Conservation (phyloP, 2,888 invertebrate species). For the Perithous albicinctus region DNA sequence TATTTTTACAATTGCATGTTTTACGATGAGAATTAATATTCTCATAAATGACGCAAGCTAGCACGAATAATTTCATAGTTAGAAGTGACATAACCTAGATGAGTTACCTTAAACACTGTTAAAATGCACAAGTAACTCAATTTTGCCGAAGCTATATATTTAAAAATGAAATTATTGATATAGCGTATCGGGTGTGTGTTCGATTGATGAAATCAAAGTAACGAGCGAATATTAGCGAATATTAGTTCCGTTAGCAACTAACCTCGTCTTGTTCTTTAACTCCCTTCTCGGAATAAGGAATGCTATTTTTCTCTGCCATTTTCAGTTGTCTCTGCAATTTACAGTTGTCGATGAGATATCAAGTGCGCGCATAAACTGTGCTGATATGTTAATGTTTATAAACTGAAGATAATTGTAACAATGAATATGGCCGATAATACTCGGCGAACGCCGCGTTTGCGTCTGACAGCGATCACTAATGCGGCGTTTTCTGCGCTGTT, state of each 20-base stretch:
- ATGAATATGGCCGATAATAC: slow-evolving; percentile 23
- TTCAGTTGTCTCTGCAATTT: slow-evolving; percentile 51
- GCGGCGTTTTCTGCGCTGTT: slow-evolving; percentile 58
- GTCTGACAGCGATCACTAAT: slow-evolving; percentile 62
- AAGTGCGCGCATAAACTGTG: background rate
- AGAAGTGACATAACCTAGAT: slow-evolving; percentile 58
- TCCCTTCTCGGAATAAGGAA: slow-evolving; percentile 85
- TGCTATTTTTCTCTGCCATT: slow-evolving; percentile 75
- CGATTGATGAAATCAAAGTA: slow-evolving; percentile 21
- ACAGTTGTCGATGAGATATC: background rate
- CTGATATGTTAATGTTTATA: background rate
- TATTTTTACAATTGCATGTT: background rate
- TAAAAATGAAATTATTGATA: background rate
- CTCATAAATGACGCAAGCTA: background rate
- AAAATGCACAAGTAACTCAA: background rate
- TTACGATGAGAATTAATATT: background rate
- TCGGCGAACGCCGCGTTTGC: slow-evolving; percentile 50
- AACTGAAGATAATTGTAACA: background rate
- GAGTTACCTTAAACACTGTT: slow-evolving; percentile 59
- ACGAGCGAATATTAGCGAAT: slow-evolving; percentile 30
- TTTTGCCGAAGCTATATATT: background rate
- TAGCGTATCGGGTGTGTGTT: background rate
- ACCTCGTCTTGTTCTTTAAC: slow-evolving; percentile 90
- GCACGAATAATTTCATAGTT: slow-evolving; percentile 52
- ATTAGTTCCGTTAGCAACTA: slow-evolving; percentile 74